Conservation (phyloP, 2,113 vertebrate genomes). For the Dasyprocta punctata region DNA sequence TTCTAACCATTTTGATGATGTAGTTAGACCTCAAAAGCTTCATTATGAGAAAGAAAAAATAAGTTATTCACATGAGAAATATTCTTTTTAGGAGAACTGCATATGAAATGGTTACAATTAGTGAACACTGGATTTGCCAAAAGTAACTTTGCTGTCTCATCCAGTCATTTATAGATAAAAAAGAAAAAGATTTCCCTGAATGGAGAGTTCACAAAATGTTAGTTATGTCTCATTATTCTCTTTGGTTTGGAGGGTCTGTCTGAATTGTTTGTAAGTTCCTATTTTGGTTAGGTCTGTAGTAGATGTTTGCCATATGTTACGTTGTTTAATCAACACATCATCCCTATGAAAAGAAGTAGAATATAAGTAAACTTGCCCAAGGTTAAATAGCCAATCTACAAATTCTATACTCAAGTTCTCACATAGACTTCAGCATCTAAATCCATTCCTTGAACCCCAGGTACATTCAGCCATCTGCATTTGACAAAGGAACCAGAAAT, state of each 20-base stretch:
- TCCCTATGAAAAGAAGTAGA: neutral
- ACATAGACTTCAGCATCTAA: neutral
- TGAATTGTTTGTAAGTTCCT: neutral
- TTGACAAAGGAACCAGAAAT: neutral
- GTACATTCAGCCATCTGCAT: neutral
- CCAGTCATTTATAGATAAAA: neutral
- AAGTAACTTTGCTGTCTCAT: neutral
- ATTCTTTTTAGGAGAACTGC: constrained; percentile 25
- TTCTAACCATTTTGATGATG: constrained; percentile 51
- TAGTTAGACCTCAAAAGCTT: constrained; percentile 51
- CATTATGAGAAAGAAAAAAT: constrained; percentile 68
- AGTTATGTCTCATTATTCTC: neutral
- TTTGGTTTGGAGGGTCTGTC: neutral
- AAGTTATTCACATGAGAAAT: constrained; percentile 53
- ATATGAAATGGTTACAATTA: constrained; percentile 42
- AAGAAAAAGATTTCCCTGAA: neutral
- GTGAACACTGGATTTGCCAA: constrained; percentile 38
- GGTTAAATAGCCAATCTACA: neutral
- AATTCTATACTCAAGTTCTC: neutral
- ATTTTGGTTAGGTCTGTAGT: neutral
- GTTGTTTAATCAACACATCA: neutral
- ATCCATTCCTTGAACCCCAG: neutral
- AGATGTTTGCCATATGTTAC: neutral
- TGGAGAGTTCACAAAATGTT: neutral
- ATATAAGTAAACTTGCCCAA: neutral